Percentiles rank a stretch among this genome's conserved stretches.
Conservation (phyloP, 2,888 invertebrate species). For the Brachypterus glaber region DNA sequence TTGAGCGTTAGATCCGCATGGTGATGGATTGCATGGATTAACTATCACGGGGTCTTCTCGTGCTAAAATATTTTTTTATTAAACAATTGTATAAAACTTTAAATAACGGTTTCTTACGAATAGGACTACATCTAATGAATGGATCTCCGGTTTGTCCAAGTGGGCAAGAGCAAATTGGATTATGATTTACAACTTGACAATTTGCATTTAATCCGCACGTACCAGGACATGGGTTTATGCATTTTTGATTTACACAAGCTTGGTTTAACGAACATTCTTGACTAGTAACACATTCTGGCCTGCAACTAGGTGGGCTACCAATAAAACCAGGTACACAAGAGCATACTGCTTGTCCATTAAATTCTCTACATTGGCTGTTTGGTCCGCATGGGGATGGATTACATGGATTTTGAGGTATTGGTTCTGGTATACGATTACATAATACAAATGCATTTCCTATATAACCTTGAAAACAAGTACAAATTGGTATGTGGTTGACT, state of each 20-base stretch:
- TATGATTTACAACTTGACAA: conserved; percentile 69
- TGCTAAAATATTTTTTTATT: conserved; percentile 17
- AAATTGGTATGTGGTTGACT: conserved; percentile 68
- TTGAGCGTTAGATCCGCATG: conserved; percentile 41
- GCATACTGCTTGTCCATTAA: conserved; percentile 46
- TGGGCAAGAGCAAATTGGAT: conserved; percentile 51
- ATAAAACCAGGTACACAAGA: conserved; percentile 39
- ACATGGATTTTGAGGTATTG: conserved; percentile 49
- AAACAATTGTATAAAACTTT: too few relatives aligned
- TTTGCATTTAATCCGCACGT: conserved; percentile 68
- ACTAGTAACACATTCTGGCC: conserved; percentile 73
- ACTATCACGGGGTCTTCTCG: conserved; percentile 14
- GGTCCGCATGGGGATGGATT: conserved; percentile 70
- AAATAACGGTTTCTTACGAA: conserved; percentile 29
- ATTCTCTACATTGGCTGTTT: conserved; percentile 65
- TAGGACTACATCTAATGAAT: conserved; percentile 39
- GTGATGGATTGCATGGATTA: conserved; percentile 49
- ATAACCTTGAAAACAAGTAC: conserved; percentile 56
- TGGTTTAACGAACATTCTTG: conserved; percentile 67
- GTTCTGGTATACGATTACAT: conserved; percentile 50
- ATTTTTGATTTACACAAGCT: conserved; percentile 71
- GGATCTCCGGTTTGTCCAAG: conserved; percentile 53
- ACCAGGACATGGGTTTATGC: conserved; percentile 75
- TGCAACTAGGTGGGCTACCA: conserved; percentile 58
- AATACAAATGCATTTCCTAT: conserved; percentile 43